phyloP scores from a whole-genome alignment of 2,888 invertebrate species.

The Melanargia galathea region DNA sequence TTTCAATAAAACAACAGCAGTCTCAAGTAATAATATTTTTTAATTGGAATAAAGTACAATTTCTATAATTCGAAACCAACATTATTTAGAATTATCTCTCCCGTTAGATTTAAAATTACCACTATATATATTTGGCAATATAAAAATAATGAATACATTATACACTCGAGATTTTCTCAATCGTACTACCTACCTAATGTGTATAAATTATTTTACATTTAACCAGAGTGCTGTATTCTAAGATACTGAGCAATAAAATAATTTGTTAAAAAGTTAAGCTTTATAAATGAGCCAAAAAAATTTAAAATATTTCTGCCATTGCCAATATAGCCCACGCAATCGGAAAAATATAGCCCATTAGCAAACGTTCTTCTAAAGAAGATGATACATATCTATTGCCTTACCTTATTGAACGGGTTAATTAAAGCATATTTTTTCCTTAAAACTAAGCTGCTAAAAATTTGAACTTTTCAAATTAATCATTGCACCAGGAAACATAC shows the following conservation, averaged over 20 bases:
- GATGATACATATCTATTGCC: no score
- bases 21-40: slow-evolving; percentile 46
- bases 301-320: no score
- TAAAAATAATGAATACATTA: slow-evolving; percentile 80
- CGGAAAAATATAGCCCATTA: no score
- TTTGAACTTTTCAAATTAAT: no score
- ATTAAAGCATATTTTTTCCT: no score
- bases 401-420: no score
- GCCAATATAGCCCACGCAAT: no score
- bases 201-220: slow-evolving; percentile 50
- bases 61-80: slow-evolving; percentile 69
- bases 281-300: no score
- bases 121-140: slow-evolving; percentile 81
- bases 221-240: slow-evolving; percentile 31
- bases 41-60: slow-evolving; percentile 51
- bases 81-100: slow-evolving; percentile 69
- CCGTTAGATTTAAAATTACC: slow-evolving; percentile 69
- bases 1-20: slow-evolving; percentile 21
- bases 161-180: slow-evolving; percentile 73
- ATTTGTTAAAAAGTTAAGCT: neutral
- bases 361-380: no score
- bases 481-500: no score
- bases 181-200: slow-evolving; percentile 71
- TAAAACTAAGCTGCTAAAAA: no score
- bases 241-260: slow-evolving; percentile 2